Evolutionary conservation across 2,113 vertebrate species (phyloP).

Genomic region (Progne subis): DNA sequence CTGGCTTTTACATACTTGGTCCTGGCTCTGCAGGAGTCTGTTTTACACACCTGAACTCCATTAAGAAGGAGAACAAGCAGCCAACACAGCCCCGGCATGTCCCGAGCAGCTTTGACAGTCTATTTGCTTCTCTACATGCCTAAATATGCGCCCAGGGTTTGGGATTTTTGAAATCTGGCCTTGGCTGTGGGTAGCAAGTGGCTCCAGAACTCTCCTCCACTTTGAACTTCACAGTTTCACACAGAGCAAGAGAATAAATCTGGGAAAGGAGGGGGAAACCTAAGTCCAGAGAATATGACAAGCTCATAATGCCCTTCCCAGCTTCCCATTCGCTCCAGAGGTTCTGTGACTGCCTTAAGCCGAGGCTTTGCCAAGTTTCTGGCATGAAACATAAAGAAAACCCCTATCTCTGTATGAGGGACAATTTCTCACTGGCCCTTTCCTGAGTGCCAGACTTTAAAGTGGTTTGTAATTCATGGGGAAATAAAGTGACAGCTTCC

Average conservation of each 20-base stretch:
- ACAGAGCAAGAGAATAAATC: not conserved
- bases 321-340: not conserved
- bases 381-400: constrained; percentile 27
- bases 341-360: not conserved
- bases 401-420: constrained; percentile 46
- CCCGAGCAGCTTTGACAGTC: not conserved
- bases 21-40: not conserved
- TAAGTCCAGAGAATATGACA: not conserved
- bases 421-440: constrained; percentile 49
- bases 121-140: constrained; percentile 4
- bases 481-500: constrained; percentile 73
- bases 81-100: not conserved
- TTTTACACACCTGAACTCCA: not conserved
- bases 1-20: not conserved
- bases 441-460: constrained; percentile 52
- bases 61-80: not conserved
- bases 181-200: not conserved
- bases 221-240: not conserved
- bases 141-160: not conserved
- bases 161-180: not conserved
- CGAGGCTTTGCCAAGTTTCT: constrained; percentile 22
- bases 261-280: not conserved
- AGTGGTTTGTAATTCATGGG: constrained; percentile 74
- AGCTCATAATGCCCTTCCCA: not conserved
- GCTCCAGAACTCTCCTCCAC: not conserved